These are phyloP conservation scores for Opisthocomus hoazin DNA, from an alignment of 2,113 vertebrate species.

Conservation along the genomic window DNA sequence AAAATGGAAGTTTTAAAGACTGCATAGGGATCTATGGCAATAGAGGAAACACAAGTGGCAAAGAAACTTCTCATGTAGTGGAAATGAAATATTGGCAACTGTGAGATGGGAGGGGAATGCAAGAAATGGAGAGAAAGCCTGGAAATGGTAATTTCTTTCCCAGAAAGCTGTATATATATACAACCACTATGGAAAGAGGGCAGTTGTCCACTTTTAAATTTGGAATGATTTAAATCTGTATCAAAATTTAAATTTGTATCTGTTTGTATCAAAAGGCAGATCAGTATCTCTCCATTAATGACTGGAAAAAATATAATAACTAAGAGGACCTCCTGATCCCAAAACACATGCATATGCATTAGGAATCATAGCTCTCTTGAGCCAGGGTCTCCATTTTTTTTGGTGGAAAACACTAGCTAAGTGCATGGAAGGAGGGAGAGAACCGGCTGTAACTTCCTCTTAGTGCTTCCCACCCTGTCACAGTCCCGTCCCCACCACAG, in stretches of 20 bases:
- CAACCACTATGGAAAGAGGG: not conserved
- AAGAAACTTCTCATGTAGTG: not conserved
- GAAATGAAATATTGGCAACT: not conserved
- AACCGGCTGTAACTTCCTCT: not conserved
- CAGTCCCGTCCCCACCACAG: not conserved
- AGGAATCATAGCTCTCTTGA: not conserved
- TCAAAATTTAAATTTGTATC: no score
- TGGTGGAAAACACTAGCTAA: not conserved
- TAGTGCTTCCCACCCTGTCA: not conserved
- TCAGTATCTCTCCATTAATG: not conserved
- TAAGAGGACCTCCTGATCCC: not conserved
- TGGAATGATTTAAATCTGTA: not conserved
- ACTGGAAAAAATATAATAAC: not conserved
- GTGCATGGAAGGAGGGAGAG: not conserved
- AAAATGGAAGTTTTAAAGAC: slow-evolving; percentile 22
- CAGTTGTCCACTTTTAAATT: not conserved
- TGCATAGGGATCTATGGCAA: not conserved
- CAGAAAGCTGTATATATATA: not conserved
- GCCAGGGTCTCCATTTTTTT: not conserved
- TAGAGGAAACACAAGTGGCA: not conserved
- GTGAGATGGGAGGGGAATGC: not conserved
- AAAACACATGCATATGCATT: rapidly evolving
- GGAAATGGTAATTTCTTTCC: not conserved
- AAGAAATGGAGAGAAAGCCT: not conserved
- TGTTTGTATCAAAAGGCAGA: not conserved